phyloP scores from a whole-genome alignment of 2,797 vertebrate species.

The Halcyon leucocephala region DNA sequence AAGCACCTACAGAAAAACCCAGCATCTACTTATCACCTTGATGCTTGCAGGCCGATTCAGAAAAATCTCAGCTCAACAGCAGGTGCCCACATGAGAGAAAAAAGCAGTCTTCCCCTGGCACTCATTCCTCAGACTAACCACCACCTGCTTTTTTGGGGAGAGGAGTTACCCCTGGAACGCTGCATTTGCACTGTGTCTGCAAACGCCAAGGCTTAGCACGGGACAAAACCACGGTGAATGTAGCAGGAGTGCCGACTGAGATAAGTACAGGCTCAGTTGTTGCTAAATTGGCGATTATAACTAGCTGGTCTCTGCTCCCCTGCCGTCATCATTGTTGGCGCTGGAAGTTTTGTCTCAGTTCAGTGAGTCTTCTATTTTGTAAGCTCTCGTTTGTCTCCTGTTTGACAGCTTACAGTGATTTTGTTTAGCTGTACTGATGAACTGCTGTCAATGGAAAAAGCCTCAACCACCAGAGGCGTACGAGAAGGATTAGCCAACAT shows the following conservation, averaged over 20 bases:
- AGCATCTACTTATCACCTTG: neutral
- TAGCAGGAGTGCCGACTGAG: slow-evolving; percentile 61
- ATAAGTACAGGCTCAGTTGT: slow-evolving; percentile 56
- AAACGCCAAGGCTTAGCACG: slow-evolving; percentile 17
- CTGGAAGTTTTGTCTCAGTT: slow-evolving; percentile 56
- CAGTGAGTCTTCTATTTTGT: slow-evolving; percentile 5
- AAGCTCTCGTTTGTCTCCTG: slow-evolving; percentile 56
- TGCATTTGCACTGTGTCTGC: slow-evolving; percentile 32
- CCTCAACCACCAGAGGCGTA: slow-evolving; percentile 29
- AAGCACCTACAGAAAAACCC: neutral
- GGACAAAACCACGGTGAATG: slow-evolving; percentile 50
- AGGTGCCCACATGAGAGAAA: neutral
- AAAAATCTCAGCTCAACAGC: neutral
- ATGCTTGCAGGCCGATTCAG: neutral
- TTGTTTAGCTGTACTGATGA: slow-evolving; percentile 53
- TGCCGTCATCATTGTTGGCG: neutral
- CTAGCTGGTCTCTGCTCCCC: slow-evolving; percentile 21
- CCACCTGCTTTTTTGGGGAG: slow-evolving; percentile 21
- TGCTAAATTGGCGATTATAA: slow-evolving; percentile 60
- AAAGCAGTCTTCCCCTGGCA: neutral
- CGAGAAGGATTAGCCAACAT: slow-evolving; percentile 21
- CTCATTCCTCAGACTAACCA: neutral
- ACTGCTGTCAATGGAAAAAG: slow-evolving; percentile 51
- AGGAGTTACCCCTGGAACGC: slow-evolving; percentile 24
- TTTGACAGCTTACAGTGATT: slow-evolving; percentile 56